These are phyloP conservation scores for Sceloporus tristichus DNA, from an alignment of 2,113 vertebrate species.

Conservation along the genomic window DNA sequence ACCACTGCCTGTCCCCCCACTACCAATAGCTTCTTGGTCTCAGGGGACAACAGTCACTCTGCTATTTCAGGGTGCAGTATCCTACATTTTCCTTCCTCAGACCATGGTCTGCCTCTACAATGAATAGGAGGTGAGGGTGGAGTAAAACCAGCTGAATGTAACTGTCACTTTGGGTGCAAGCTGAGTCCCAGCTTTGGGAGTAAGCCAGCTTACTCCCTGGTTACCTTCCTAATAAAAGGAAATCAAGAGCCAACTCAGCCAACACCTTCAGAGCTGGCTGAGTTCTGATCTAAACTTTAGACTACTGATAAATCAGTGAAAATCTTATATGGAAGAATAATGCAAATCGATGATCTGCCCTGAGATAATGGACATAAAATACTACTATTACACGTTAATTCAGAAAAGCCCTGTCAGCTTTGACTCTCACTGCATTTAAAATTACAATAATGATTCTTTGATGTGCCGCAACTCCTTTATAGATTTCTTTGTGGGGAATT, in stretches of 20 bases:
- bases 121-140: not conserved
- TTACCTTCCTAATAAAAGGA: not conserved
- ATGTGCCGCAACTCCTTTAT: not conserved
- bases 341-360: not conserved
- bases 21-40: too few species aligned
- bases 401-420: not conserved
- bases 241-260: not conserved
- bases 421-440: conserved; percentile 3
- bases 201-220: not conserved
- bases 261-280: not conserved
- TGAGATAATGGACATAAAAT: not conserved
- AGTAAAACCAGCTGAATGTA: not conserved
- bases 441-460: conserved; percentile 13
- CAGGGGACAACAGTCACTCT: too few species aligned
- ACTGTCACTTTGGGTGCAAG: not conserved
- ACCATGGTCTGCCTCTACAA: too few species aligned
- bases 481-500: conserved; percentile 5
- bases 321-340: not conserved
- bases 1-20: too few species aligned
- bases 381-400: conserved; percentile 7
- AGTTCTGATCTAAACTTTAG: not conserved
- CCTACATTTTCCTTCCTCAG: too few species aligned
- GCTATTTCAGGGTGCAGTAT: too few species aligned
- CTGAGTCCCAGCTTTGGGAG: not conserved
- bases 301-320: not conserved